Base-by-base conservation (phyloP, 2,888 invertebrate genomes). In the Lithophane semibrunnea region DNA sequence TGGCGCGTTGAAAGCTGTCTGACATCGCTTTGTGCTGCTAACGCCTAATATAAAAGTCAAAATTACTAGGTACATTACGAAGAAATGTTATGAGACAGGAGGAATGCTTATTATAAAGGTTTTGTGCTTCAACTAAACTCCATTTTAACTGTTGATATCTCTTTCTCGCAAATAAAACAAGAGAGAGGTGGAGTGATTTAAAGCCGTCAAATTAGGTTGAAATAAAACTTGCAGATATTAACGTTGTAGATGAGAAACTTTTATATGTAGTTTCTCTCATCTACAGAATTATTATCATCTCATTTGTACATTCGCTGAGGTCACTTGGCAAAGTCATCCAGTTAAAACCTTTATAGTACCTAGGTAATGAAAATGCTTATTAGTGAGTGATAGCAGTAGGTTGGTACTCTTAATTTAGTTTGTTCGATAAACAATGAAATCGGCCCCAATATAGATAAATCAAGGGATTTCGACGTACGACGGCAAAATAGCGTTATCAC, bases 41-140 rank as follows among this genome's bases (percentile, higher is more conserved):
- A 71, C 73, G 65, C 63, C 75, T 86, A 75, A 86, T 86, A 84
- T 77, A 86, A 86, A 85, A 86, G 80, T 86, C 87, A 86, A 85
- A 79, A 80, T 85, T 60, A 79, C 77, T 44, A 37, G 37, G 37
- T 37, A 24, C 64, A 58, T 24, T 54, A 18, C 52, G 47, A 75
- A 49, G 42, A 65, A 60, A 78, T 58, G 44, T 63, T 66, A 73
- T 69, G 49, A 65, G 87, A 71, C 65, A 75, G 12, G 0, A 2
- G 60, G 47, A 72, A 71, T 69, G 52, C 54, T 67, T 77, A 74
- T 70, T 56, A 75, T 37, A 47, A 72, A 65, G 21, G 5, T 52
- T 13, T 64, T 65, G 42, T 61, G 21, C 21, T 60, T 18, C 63
- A 58, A 58, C 56, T 68, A 13, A 44, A 13, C 7, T 52, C 13